These are phyloP conservation scores for Melanchra persicariae DNA, from an alignment of 2,888 invertebrate genomes.

Conservation along the genomic window DNA sequence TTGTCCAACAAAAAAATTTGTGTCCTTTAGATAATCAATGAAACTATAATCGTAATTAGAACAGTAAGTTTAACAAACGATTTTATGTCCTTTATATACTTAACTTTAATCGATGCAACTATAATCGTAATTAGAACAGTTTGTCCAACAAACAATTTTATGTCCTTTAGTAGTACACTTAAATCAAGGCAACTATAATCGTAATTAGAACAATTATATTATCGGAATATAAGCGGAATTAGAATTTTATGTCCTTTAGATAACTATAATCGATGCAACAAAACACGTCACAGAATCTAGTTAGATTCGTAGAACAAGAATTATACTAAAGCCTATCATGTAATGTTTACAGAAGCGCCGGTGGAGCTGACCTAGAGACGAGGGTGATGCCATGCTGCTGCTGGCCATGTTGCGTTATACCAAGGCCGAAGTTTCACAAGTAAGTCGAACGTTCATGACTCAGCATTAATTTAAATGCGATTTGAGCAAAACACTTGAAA, in stretches of 20 bases:
- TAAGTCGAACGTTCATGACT: constrained; percentile 73
- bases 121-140: no score
- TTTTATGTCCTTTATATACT: no score
- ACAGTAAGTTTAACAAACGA: no score
- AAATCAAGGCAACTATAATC: no score
- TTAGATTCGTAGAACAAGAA: background rate
- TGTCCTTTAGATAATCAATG: no score
- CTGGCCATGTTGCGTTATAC: constrained; percentile 93
- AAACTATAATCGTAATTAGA: no score
- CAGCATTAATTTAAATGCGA: constrained; percentile 35
- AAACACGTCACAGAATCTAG: background rate
- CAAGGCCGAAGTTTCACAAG: constrained; percentile 90
- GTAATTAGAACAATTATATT: background rate
- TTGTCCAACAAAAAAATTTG: no score
- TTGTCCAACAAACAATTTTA: no score
- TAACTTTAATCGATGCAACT: no score
- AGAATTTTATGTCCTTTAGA: no score
- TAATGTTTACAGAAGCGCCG: constrained; percentile 84
- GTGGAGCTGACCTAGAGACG: constrained; percentile 91
- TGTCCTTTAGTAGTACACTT: no score
- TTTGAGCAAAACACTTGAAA: constrained; percentile 11
- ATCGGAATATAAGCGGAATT: no score
- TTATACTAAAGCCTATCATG: background rate
- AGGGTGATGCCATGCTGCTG: constrained; percentile 94
- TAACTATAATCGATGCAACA: background rate